phyloP scores from a whole-genome alignment of 2,797 vertebrate species.

The Myotis myotis region DNA sequence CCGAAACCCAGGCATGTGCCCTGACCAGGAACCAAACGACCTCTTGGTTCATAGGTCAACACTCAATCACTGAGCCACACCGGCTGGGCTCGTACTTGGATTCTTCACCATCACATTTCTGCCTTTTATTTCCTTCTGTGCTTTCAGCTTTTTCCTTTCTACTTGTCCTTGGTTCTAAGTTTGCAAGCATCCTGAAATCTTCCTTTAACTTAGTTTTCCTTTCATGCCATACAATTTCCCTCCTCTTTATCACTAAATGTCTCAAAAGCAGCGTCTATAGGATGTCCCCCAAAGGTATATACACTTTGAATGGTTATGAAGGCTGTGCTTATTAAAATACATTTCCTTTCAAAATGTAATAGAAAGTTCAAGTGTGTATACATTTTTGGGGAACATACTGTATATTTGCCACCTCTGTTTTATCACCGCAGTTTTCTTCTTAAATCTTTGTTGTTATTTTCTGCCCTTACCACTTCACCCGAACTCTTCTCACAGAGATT shows the following conservation, averaged over 20 bases:
- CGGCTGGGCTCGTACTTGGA: background rate
- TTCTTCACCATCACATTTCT: background rate
- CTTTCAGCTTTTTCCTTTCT: background rate
- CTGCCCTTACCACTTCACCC: background rate
- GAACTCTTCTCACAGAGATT: background rate
- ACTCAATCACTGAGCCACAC: too few relatives aligned
- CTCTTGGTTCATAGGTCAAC: too few relatives aligned
- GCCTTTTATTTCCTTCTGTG: background rate
- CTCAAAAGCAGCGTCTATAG: background rate
- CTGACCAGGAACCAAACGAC: too few relatives aligned
- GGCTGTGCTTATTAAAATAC: too few relatives aligned
- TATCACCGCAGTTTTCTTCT: background rate
- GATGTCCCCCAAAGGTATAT: too few relatives aligned
- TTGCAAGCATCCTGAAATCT: background rate
- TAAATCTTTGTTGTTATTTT: background rate
- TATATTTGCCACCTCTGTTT: background rate
- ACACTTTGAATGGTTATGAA: too few relatives aligned
- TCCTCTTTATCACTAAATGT: background rate
- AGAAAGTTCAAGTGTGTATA: too few relatives aligned
- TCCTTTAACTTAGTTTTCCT: background rate
- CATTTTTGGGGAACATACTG: too few relatives aligned
- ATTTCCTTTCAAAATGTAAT: too few relatives aligned
- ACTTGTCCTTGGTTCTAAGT: background rate
- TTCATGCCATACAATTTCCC: background rate
- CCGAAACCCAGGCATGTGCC: too few relatives aligned